Conservation (phyloP, 2,797 vertebrate species). For the Pseudopleuronectes americanus region DNA sequence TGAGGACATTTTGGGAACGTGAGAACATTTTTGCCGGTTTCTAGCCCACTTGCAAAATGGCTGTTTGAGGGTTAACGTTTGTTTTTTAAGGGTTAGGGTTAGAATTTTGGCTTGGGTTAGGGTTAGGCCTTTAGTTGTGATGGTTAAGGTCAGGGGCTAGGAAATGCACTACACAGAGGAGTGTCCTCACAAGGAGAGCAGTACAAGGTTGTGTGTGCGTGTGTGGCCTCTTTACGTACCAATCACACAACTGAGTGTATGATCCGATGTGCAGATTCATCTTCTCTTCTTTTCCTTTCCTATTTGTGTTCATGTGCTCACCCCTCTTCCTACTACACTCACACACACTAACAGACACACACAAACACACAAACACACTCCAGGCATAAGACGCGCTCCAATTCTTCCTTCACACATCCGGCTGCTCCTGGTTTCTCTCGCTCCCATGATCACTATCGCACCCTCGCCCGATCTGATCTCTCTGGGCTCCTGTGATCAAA, state of each 20-base stretch:
- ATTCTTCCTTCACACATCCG: conserved; percentile 60
- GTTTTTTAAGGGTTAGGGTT: neutral
- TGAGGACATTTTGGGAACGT: no score
- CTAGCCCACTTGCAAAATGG: no score
- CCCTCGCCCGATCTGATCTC: conserved; percentile 51
- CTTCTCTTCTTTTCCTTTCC: conserved; percentile 24
- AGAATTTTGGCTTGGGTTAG: neutral
- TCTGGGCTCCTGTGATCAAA: conserved; percentile 39
- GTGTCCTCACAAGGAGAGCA: no score
- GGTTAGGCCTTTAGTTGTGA: neutral
- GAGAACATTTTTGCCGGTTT: no score
- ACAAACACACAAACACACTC: conserved; percentile 32
- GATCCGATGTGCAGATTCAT: conserved; percentile 5
- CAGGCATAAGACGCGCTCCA: conserved; percentile 57
- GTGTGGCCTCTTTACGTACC: conserved; percentile 13
- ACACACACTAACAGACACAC: conserved; percentile 26
- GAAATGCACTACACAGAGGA: no score
- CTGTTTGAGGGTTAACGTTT: no score
- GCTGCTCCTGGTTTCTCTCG: conserved; percentile 53
- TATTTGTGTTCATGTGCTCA: conserved; percentile 29
- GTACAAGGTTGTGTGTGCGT: conserved; percentile 9
- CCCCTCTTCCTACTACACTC: conserved; percentile 19
- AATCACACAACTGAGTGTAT: conserved; percentile 34
- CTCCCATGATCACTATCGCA: conserved; percentile 58
- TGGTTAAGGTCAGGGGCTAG: no score